These are phyloP conservation scores for Eufriesea mexicana DNA, from an alignment of 1,140 invertebrate species.

Conservation along the genomic window DNA sequence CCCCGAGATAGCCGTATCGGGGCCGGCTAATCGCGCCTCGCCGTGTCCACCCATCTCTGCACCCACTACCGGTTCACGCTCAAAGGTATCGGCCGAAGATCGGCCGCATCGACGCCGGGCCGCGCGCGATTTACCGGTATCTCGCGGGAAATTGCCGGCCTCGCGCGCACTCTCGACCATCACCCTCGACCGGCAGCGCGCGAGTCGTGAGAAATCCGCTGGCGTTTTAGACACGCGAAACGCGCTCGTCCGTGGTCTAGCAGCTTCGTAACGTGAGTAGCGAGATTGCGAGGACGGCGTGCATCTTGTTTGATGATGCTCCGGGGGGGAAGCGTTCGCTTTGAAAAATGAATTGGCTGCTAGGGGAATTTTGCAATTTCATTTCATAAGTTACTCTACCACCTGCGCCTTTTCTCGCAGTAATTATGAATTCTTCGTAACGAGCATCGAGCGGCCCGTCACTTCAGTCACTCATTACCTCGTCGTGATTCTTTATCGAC, in stretches of 20 bases:
- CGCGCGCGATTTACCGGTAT: slow-evolving; percentile 42
- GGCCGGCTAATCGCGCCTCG: slow-evolving; percentile 63
- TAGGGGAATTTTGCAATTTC: background rate
- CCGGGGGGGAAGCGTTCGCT: background rate
- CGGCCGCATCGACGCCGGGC: slow-evolving; percentile 27
- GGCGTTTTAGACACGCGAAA: slow-evolving; percentile 26
- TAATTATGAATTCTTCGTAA: slow-evolving; percentile 10
- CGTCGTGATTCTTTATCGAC: slow-evolving; percentile 17
- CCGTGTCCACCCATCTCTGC: slow-evolving; percentile 69
- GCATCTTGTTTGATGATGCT: slow-evolving; percentile 5
- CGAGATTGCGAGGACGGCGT: background rate
- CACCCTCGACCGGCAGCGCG: background rate
- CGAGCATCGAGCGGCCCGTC: background rate
- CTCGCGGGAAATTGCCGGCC: slow-evolving; percentile 43
- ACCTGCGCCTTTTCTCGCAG: background rate
- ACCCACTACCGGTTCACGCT: slow-evolving; percentile 66
- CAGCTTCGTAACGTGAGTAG: slow-evolving; percentile 19
- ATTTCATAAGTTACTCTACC: background rate
- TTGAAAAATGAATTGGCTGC: background rate
- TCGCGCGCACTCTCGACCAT: slow-evolving; percentile 6
- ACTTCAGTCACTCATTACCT: slow-evolving; percentile 17
- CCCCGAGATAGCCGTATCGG: slow-evolving; percentile 67
- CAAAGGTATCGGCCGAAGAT: slow-evolving; percentile 48
- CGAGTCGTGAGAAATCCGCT: slow-evolving; percentile 39
- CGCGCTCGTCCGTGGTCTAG: background rate